Percentiles rank a stretch among this genome's conserved stretches.
Evolutionary conservation across 2,113 vertebrate genomes (phyloP).

Genomic region (Myanophis thanlyinensis): DNA sequence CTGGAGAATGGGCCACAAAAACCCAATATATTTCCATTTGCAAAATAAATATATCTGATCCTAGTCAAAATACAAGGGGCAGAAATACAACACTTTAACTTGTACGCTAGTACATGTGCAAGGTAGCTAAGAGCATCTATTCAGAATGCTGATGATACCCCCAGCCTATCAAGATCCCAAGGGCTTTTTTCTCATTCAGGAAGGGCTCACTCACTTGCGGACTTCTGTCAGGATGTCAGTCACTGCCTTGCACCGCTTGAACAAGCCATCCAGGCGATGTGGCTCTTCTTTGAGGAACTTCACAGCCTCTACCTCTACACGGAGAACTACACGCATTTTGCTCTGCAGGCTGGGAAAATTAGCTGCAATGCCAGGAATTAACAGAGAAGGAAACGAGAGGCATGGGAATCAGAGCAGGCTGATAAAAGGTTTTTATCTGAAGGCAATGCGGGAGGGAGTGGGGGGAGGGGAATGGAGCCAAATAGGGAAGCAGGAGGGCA

Average conservation of each 20-base stretch:
- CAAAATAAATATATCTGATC: neutral
- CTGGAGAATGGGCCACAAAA: neutral
- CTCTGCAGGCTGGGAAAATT: conserved; percentile 97
- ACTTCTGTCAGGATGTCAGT: conserved; percentile 81
- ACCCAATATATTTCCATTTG: neutral
- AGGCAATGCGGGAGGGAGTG: too few species aligned
- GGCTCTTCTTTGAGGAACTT: conserved; percentile 99
- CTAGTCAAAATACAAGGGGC: neutral
- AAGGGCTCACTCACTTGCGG: conserved; percentile 69
- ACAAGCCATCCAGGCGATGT: conserved; percentile 88
- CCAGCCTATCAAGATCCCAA: neutral
- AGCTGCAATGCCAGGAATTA: conserved; percentile 67
- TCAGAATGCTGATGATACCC: neutral
- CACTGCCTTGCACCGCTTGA: conserved; percentile 92
- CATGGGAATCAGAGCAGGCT: conserved; percentile 21
- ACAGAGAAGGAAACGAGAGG: conserved; percentile 15
- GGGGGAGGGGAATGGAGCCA: neutral
- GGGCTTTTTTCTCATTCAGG: neutral
- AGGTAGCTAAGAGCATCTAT: neutral
- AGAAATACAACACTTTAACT: neutral
- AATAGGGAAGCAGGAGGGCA: conserved; percentile 6
- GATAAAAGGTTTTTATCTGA: neutral
- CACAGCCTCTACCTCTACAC: conserved; percentile 96
- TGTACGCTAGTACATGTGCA: neutral
- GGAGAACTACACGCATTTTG: conserved; percentile 96